These are phyloP conservation scores for Polyodon spathula DNA, from an alignment of 2,113 vertebrate species.

Conservation along the genomic window DNA sequence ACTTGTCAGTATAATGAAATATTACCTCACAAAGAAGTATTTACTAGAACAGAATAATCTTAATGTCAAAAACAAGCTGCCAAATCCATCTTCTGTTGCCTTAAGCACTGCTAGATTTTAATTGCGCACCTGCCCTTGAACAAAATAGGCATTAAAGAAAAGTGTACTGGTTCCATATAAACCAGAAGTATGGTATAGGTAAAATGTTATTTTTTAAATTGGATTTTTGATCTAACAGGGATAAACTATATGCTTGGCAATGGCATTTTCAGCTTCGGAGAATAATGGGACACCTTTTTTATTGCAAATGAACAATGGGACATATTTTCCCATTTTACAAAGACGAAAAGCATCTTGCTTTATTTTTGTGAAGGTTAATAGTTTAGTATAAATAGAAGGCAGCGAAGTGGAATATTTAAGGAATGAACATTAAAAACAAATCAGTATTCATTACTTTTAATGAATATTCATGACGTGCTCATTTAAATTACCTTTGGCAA, in stretches of 20 bases:
- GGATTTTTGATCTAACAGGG: slow-evolving; percentile 45
- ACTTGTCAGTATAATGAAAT: too few relatives aligned
- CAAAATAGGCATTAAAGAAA: slow-evolving; percentile 46
- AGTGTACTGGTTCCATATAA: slow-evolving; percentile 46
- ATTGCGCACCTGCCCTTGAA: slow-evolving; percentile 48
- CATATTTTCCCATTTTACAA: slow-evolving; percentile 9
- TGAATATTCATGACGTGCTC: slow-evolving; percentile 53
- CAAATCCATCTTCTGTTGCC: slow-evolving; percentile 11
- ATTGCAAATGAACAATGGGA: slow-evolving; percentile 12
- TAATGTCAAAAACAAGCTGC: background rate
- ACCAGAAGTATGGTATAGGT: slow-evolving; percentile 47
- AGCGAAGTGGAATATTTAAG: slow-evolving; percentile 48
- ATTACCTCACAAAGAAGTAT: slow-evolving; percentile 2
- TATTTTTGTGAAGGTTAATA: slow-evolving; percentile 42
- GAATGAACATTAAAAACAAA: slow-evolving; percentile 59
- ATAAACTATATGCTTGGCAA: slow-evolving; percentile 48
- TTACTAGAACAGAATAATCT: slow-evolving; percentile 6
- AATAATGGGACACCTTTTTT: slow-evolving; percentile 41
- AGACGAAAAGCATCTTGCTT: slow-evolving; percentile 43
- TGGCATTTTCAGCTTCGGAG: slow-evolving; percentile 33
- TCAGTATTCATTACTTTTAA: slow-evolving; percentile 43
- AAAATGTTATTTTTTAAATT: slow-evolving; percentile 38
- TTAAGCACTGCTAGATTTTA: slow-evolving; percentile 14
- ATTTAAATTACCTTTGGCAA: slow-evolving; percentile 61
- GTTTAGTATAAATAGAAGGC: slow-evolving; percentile 30